Evolutionary conservation across 1,140 invertebrate species (phyloP).

Genomic region (Theocolax elegans): DNA sequence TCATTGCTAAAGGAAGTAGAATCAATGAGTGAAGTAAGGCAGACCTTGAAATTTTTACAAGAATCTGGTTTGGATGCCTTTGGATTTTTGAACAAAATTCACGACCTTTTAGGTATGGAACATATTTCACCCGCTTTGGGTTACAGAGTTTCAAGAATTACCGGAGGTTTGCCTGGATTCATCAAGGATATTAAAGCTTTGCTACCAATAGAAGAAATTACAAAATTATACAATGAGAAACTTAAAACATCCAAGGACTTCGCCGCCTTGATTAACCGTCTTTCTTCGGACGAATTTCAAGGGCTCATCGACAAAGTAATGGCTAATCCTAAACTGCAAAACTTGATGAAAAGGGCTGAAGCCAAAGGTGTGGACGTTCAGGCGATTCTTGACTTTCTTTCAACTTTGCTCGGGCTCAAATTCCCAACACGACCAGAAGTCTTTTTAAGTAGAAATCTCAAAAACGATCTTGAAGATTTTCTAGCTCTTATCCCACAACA

Average conservation of each 20-base stretch:
- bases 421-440: conserved; percentile 14
- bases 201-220: conserved; percentile 46
- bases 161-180: conserved; percentile 44
- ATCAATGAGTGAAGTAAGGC: conserved; percentile 35
- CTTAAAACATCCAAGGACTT: conserved; percentile 36
- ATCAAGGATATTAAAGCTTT: conserved; percentile 44
- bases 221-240: conserved; percentile 47
- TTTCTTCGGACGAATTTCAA: conserved; percentile 38
- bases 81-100: conserved; percentile 40
- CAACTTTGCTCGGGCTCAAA: conserved; percentile 41
- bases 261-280: background rate
- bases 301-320: conserved; percentile 12
- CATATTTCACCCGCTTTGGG: background rate
- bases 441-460: background rate
- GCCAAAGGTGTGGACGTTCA: conserved; percentile 36
- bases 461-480: conserved; percentile 25
- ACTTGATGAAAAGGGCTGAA: conserved; percentile 15
- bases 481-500: conserved; percentile 2
- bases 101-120: conserved; percentile 43
- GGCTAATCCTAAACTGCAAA: background rate
- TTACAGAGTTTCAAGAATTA: background rate
- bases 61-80: conserved; percentile 42
- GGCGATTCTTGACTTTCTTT: conserved; percentile 1
- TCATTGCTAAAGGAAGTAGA: conserved; percentile 41
- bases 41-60: conserved; percentile 39